phyloP scores from a whole-genome alignment of 30 jellyfish, hydroid and myxozoan species.

The Turritopsis rubra region DNA sequence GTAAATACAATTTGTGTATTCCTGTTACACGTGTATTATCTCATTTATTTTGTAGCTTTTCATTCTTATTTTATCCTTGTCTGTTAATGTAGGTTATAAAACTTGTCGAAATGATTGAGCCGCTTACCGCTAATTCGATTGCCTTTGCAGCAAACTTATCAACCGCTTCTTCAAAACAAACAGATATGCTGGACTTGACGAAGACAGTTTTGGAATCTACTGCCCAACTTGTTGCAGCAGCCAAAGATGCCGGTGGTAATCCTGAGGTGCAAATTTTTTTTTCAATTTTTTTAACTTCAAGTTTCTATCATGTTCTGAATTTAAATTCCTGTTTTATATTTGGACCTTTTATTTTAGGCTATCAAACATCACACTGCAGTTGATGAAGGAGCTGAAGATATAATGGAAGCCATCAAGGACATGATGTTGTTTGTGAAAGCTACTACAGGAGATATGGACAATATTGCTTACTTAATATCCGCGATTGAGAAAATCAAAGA shows the following conservation, averaged over 20 bases:
- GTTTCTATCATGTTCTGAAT: too few relatives aligned
- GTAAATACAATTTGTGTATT: too few relatives aligned
- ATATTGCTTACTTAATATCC: not conserved
- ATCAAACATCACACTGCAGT: constrained; percentile 18
- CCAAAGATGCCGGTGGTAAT: constrained; percentile 19
- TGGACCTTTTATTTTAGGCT: not conserved
- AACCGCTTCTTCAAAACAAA: constrained; percentile 22
- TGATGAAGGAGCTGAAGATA: constrained; percentile 17
- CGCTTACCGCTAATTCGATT: constrained; percentile 6
- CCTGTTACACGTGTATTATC: not conserved
- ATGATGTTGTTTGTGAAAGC: constrained; percentile 4
- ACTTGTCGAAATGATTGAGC: constrained; percentile 14
- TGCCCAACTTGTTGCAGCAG: constrained; percentile 12
- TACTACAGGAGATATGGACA: constrained; percentile 22
- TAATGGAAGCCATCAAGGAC: constrained; percentile 33
- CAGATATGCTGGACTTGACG: constrained; percentile 19
- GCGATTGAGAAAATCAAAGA: not conserved
- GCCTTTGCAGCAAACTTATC: constrained; percentile 21
- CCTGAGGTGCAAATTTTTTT: constrained; percentile 16
- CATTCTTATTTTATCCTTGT: not conserved
- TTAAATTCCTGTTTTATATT: too few relatives aligned
- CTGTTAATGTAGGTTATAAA: constrained; percentile 6
- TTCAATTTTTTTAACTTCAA: too few relatives aligned
- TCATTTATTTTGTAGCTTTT: not conserved
- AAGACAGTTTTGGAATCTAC: constrained; percentile 42